A percentile compares a stretch with the other conserved stretches of the same genome.
phyloP scores from a whole-genome alignment of 2,797 vertebrate species.

The Selene dorsalis region DNA sequence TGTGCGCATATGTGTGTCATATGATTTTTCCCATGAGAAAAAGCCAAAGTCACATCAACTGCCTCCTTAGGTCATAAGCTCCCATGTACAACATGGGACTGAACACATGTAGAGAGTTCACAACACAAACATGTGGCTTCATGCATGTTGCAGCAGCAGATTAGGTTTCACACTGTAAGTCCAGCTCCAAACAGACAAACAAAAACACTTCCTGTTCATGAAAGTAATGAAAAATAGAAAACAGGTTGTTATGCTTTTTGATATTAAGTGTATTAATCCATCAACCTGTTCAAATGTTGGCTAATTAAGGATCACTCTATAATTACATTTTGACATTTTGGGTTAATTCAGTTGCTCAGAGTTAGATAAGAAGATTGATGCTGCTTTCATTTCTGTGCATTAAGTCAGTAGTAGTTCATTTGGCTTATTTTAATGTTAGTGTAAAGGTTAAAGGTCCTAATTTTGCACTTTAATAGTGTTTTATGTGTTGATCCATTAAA shows the following conservation, averaged over 20 bases:
- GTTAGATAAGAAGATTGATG: neutral
- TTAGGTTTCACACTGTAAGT: slow-evolving; percentile 29
- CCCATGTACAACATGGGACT: neutral
- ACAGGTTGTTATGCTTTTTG: neutral
- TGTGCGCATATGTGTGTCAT: slow-evolving; percentile 5
- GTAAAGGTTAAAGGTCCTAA: neutral
- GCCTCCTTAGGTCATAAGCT: slow-evolving; percentile 8
- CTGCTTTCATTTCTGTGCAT: too few relatives aligned
- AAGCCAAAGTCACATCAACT: slow-evolving; percentile 24
- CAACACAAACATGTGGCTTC: slow-evolving; percentile 35
- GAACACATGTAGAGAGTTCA: slow-evolving; percentile 4
- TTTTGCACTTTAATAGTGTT: too few relatives aligned
- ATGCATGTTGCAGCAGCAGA: slow-evolving; percentile 26
- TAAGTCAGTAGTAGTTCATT: neutral
- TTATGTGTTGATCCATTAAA: too few relatives aligned
- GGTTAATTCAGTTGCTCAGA: neutral
- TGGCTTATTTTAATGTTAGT: neutral
- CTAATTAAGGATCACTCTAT: too few relatives aligned
- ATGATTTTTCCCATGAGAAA: slow-evolving; percentile 71
- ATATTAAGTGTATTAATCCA: neutral
- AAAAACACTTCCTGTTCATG: too few relatives aligned
- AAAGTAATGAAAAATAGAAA: neutral
- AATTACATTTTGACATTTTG: neutral
- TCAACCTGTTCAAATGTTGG: neutral
- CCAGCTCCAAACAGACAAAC: neutral